Conservation (phyloP, 1,140 invertebrate species). For the Brachionus sp. region DNA sequence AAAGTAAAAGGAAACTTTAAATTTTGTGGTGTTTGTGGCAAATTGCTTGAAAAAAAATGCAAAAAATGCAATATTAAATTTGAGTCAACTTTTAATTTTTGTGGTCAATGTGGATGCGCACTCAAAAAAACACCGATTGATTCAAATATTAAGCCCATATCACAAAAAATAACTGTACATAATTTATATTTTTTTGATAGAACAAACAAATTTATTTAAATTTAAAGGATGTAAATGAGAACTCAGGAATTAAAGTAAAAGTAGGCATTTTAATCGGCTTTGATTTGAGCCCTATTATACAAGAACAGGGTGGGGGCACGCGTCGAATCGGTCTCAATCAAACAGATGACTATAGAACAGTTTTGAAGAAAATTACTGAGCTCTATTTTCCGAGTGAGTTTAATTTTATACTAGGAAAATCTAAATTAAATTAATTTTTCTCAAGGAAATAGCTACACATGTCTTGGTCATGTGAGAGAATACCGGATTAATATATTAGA, state of each 20-base stretch:
- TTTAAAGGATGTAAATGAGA: neutral
- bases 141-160: neutral
- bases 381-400: slow-evolving; percentile 38
- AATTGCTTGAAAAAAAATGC: neutral
- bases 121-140: neutral
- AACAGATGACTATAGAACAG: neutral
- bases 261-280: slow-evolving; percentile 7
- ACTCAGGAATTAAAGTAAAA: neutral
- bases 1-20: slow-evolving; percentile 4
- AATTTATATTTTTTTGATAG: neutral
- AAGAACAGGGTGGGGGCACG: slow-evolving; percentile 7
- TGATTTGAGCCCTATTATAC: neutral
- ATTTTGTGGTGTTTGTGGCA: slow-evolving; percentile 29
- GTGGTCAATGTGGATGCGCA: neutral
- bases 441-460: slow-evolving; percentile 14
- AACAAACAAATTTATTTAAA: neutral
- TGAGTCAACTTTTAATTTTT: neutral
- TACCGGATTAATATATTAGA: slow-evolving; percentile 8
- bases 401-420: too few relatives aligned
- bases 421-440: neutral
- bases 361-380: slow-evolving; percentile 10
- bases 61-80: neutral
- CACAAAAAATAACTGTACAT: neutral
- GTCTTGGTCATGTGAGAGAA: neutral
- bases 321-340: neutral